Percentiles rank a stretch among this genome's conserved stretches.
These are phyloP conservation scores for Procambarus clarkii DNA, from an alignment of 1,140 invertebrate species.

Conservation along the genomic window DNA sequence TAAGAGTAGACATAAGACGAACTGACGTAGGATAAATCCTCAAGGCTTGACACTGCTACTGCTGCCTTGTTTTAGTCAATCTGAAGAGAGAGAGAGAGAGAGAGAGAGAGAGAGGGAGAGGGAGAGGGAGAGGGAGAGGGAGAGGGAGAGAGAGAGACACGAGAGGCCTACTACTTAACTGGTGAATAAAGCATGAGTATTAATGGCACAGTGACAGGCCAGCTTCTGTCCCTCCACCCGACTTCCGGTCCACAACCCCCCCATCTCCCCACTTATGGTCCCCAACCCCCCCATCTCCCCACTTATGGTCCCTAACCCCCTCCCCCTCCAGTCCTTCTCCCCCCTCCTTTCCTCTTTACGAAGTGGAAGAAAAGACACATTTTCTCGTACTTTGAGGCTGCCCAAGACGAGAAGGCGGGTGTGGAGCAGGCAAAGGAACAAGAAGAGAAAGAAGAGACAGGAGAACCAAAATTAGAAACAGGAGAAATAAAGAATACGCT, in stretches of 20 bases:
- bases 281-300: background rate
- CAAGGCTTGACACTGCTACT: too few species aligned
- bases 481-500: too few species aligned
- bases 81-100: constrained; percentile 1
- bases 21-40: too few species aligned
- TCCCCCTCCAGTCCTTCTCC: background rate
- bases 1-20: too few species aligned
- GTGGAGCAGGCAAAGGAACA: background rate
- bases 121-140: constrained; percentile 23
- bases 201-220: background rate
- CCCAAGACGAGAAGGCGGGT: background rate
- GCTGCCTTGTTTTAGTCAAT: too few species aligned
- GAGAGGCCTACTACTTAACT: background rate
- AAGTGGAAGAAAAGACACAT: background rate
- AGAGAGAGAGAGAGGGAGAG: constrained; percentile 18
- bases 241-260: background rate
- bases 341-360: background rate
- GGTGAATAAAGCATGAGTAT: background rate
- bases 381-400: background rate
- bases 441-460: background rate
- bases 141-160: constrained; percentile 1
- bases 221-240: background rate
- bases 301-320: too few species aligned
- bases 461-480: background rate
- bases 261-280: background rate